Conservation (phyloP, 2,888 invertebrate species). For the Bellardia bayeri region DNA sequence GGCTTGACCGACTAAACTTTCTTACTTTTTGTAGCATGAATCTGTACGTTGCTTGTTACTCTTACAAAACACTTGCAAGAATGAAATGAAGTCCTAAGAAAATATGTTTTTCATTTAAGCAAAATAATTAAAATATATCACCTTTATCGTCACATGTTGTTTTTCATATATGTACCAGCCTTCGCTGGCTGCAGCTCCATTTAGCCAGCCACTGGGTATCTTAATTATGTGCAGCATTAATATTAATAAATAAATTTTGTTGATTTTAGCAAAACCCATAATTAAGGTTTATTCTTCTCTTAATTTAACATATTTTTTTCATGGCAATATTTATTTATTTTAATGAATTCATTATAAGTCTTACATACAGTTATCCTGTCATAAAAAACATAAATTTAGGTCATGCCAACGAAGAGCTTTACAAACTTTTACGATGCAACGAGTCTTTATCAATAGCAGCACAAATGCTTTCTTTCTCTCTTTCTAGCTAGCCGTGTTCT, state of each 20-base stretch:
- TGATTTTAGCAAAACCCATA: slow-evolving; percentile 50
- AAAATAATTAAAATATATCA: too few relatives aligned
- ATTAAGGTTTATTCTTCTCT: slow-evolving; percentile 48
- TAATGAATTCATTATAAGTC: slow-evolving; percentile 63
- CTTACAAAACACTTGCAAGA: too few relatives aligned
- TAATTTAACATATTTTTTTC: slow-evolving; percentile 1
- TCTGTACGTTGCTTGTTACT: too few relatives aligned
- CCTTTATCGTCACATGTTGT: too few relatives aligned
- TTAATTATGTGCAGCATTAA: background rate
- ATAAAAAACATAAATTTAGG: slow-evolving; percentile 62
- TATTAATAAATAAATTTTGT: slow-evolving; percentile 41
- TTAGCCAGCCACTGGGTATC: too few relatives aligned
- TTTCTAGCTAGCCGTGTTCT: slow-evolving; percentile 23
- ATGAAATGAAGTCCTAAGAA: too few relatives aligned
- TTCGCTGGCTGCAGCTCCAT: too few relatives aligned
- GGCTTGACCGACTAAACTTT: too few relatives aligned
- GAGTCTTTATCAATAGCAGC: background rate
- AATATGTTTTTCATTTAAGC: too few relatives aligned
- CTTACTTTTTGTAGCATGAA: too few relatives aligned
- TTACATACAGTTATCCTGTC: slow-evolving; percentile 55
- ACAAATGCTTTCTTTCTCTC: background rate
- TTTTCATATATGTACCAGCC: too few relatives aligned
- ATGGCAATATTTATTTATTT: slow-evolving; percentile 24
- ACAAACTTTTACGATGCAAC: background rate
- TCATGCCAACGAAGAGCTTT: slow-evolving; percentile 25